Conservation (phyloP, 2,888 invertebrate genomes). For the Aspidiotus rigidus region DNA sequence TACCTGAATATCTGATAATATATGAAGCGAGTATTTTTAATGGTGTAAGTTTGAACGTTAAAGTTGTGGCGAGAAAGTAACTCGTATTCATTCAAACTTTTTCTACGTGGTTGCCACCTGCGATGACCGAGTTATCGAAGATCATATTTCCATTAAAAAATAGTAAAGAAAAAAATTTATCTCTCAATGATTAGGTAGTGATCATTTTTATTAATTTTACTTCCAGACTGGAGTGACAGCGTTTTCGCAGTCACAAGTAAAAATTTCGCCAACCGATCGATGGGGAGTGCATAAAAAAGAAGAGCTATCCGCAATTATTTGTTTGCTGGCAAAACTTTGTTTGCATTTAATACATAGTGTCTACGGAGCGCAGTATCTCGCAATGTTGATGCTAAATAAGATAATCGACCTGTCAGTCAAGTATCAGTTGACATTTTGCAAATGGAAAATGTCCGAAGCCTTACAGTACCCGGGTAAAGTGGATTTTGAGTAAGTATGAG, state of each 20-base stretch:
- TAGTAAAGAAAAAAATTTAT: too few species aligned
- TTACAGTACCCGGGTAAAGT: constrained; percentile 34
- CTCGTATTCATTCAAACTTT: too few species aligned
- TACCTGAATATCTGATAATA: too few species aligned
- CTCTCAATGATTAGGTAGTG: constrained; percentile 10
- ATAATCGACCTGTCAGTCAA: constrained; percentile 49
- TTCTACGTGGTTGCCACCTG: too few species aligned
- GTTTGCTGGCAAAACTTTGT: constrained; percentile 49
- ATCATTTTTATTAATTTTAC: not conserved
- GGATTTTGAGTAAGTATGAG: constrained; percentile 23
- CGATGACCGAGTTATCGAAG: too few species aligned
- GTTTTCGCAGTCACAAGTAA: constrained; percentile 36
- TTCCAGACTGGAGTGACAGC: constrained; percentile 41
- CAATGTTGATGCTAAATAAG: constrained; percentile 52
- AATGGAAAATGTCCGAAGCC: constrained; percentile 38
- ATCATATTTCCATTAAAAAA: too few species aligned
- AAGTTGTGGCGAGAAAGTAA: too few species aligned
- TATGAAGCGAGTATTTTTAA: too few species aligned
- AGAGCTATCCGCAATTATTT: constrained; percentile 46
- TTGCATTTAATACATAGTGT: constrained; percentile 50
- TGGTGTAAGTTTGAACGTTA: too few species aligned
- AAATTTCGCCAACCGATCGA: constrained; percentile 32
- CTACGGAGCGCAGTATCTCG: constrained; percentile 53
- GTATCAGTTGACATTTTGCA: constrained; percentile 41
- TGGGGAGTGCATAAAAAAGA: constrained; percentile 33